These are phyloP conservation scores for Promerops cafer DNA, from an alignment of 2,113 vertebrate genomes.

Conservation along the genomic window DNA sequence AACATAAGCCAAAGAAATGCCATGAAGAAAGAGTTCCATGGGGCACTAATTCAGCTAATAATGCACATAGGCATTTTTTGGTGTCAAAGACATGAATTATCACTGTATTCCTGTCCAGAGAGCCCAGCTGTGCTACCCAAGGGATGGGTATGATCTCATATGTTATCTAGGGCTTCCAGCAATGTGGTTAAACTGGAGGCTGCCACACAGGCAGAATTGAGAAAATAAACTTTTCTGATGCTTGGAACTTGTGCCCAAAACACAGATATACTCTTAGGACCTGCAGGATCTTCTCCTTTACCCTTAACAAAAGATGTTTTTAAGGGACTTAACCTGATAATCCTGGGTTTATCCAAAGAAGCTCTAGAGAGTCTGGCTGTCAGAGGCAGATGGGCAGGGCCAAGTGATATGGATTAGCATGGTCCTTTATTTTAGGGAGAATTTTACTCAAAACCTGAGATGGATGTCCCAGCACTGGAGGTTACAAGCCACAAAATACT, in stretches of 20 bases:
- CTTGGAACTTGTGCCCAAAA: background rate
- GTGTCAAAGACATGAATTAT: background rate
- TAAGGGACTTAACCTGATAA: background rate
- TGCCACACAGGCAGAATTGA: background rate
- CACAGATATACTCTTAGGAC: background rate
- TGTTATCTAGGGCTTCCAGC: background rate
- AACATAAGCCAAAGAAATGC: background rate
- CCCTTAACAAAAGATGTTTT: background rate
- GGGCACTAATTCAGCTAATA: background rate
- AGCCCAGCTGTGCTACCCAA: background rate
- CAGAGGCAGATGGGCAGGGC: background rate
- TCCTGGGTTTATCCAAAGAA: background rate
- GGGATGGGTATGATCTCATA: background rate
- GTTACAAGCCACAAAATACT: background rate
- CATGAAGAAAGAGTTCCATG: background rate
- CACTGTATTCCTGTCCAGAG: background rate
- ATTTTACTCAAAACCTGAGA: background rate
- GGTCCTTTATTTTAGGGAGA: background rate
- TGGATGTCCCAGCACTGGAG: accelerated
- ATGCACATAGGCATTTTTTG: background rate
- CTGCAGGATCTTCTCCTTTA: background rate
- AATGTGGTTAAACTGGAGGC: background rate
- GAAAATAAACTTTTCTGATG: background rate
- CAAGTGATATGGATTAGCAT: background rate
- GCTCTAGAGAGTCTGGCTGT: background rate